These are phyloP conservation scores for Blastobasis adustella DNA, from an alignment of 2,888 invertebrate genomes.

Conservation along the genomic window DNA sequence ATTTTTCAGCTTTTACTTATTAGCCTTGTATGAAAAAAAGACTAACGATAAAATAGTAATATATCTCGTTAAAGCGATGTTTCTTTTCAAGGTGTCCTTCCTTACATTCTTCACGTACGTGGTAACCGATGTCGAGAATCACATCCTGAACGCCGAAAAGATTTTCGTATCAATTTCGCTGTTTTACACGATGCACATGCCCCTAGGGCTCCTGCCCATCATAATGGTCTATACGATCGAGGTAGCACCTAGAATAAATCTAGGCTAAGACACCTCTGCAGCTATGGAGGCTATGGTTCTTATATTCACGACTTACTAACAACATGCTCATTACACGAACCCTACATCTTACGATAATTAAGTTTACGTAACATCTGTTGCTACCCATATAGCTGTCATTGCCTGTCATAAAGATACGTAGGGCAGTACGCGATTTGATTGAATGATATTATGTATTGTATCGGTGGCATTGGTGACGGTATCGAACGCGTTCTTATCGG, in stretches of 20 bases:
- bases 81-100: conserved; percentile 81
- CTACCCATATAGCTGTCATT: conserved; percentile 1
- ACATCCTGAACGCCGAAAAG: conserved; percentile 85
- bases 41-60: not conserved
- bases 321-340: conserved; percentile 21
- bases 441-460: not conserved
- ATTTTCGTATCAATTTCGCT: conserved; percentile 91
- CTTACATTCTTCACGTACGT: conserved; percentile 90
- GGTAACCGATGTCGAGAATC: conserved; percentile 76
- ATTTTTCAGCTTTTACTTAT: too few relatives aligned
- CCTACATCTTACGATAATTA: conserved; percentile 6
- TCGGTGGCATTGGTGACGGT: too few relatives aligned
- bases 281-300: conserved; percentile 50
- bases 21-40: not conserved
- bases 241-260: conserved; percentile 68
- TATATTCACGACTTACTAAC: conserved; percentile 39
- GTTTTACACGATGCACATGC: conserved; percentile 91
- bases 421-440: not conserved
- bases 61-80: not conserved
- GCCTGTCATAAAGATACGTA: not conserved
- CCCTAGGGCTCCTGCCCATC: conserved; percentile 87
- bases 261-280: conserved; percentile 10
- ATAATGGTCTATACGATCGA: conserved; percentile 83
- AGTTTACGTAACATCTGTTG: conserved; percentile 12
- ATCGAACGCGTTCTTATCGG: too few relatives aligned